Conservation (phyloP, 2,888 invertebrate genomes). For the Matsumyia berberina region DNA sequence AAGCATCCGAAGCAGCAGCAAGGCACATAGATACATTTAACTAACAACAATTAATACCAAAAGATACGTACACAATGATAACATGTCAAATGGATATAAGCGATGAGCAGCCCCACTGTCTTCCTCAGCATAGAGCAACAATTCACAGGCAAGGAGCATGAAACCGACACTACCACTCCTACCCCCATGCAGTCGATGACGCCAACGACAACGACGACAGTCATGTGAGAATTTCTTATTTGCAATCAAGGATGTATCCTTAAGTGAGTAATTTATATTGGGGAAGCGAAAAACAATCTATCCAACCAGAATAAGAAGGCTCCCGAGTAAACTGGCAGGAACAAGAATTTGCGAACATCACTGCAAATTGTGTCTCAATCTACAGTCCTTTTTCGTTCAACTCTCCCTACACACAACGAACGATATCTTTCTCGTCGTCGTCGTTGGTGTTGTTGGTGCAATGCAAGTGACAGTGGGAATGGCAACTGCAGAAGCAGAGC, state of each 20-base stretch:
- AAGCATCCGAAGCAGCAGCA: too few species aligned
- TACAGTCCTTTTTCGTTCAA: constrained; percentile 70
- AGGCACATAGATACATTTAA: constrained; percentile 71
- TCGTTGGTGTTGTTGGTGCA: constrained; percentile 27
- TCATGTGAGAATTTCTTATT: constrained; percentile 77
- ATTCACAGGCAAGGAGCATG: constrained; percentile 70
- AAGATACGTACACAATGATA: constrained; percentile 77
- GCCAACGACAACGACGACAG: constrained; percentile 75
- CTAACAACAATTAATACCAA: constrained; percentile 77
- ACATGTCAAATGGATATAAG: constrained; percentile 76
- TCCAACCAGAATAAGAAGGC: constrained; percentile 76
- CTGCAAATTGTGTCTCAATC: constrained; percentile 77
- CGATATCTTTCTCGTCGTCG: constrained; percentile 39
- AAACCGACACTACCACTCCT: constrained; percentile 68
- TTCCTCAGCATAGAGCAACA: constrained; percentile 69
- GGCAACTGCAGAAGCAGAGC: constrained; percentile 18
- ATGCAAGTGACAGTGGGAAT: constrained; percentile 45
- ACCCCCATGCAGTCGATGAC: constrained; percentile 61
- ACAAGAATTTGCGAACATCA: constrained; percentile 76
- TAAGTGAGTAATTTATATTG: constrained; percentile 77
- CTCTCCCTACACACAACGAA: constrained; percentile 48
- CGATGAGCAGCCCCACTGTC: constrained; percentile 74
- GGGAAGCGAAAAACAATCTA: constrained; percentile 76
- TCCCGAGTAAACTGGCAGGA: constrained; percentile 76
- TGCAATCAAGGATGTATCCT: constrained; percentile 77